Conservation (phyloP, 2,113 vertebrate genomes). For the Pterocles orientalis region DNA sequence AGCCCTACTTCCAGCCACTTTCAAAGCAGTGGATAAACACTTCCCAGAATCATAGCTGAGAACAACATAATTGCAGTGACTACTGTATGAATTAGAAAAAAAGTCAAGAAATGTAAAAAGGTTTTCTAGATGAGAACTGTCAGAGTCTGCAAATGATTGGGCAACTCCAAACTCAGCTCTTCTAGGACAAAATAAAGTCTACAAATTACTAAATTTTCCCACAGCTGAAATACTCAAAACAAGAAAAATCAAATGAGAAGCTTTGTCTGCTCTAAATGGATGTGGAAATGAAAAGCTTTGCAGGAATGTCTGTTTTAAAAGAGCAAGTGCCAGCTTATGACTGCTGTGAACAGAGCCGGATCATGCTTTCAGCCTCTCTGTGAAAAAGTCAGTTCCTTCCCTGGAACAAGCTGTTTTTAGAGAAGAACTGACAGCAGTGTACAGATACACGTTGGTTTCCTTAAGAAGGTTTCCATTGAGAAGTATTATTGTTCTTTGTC, state of each 20-base stretch:
- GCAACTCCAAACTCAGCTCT: background rate
- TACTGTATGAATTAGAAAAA: background rate
- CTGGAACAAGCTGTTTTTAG: background rate
- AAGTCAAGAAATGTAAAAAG: background rate
- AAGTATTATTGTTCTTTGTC: background rate
- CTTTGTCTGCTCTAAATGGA: background rate
- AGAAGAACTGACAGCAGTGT: fast-evolving
- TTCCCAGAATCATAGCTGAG: background rate
- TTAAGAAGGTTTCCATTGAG: background rate
- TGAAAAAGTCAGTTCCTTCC: background rate
- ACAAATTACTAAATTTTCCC: background rate
- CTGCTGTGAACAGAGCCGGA: background rate
- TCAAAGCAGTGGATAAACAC: background rate
- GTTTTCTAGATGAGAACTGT: background rate
- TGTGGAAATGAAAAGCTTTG: background rate
- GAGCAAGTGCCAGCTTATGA: background rate
- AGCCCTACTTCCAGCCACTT: background rate
- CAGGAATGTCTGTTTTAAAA: background rate
- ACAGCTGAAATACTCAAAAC: background rate
- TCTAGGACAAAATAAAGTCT: background rate
- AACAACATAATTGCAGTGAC: background rate
- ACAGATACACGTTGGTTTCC: fast-evolving
- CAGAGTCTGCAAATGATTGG: background rate
- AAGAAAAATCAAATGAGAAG: background rate
- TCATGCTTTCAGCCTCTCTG: background rate